These are phyloP conservation scores for Perizoma flavofasciatum DNA, from an alignment of 2,888 invertebrate genomes.

Conservation along the genomic window DNA sequence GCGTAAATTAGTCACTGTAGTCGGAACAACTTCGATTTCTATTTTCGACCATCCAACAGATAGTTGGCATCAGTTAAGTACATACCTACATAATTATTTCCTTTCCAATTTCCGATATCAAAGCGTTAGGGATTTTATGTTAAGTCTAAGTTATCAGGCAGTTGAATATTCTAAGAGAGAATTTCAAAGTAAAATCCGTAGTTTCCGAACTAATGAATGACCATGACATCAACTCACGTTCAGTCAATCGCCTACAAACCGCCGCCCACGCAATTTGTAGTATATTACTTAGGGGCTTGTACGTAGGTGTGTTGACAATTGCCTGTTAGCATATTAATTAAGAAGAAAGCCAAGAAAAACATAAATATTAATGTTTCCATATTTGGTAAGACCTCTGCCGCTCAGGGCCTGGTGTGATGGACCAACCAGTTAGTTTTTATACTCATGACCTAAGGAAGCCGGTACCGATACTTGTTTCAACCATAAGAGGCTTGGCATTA, in stretches of 20 bases:
- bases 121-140: slow-evolving; percentile 15
- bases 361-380: slow-evolving; percentile 69
- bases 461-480: slow-evolving; percentile 1
- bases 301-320: slow-evolving; percentile 77
- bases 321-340: slow-evolving; percentile 81
- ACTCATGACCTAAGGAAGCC: slow-evolving; percentile 13
- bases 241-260: slow-evolving; percentile 62
- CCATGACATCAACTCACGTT: slow-evolving; percentile 69
- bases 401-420: slow-evolving; percentile 27
- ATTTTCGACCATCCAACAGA: slow-evolving; percentile 14
- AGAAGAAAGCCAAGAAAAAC: slow-evolving; percentile 76
- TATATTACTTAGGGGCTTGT: slow-evolving; percentile 55
- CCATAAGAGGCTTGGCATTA: no score
- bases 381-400: slow-evolving; percentile 43
- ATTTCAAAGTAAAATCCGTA: slow-evolving; percentile 35
- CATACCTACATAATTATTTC: slow-evolving; percentile 7
- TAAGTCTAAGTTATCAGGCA: slow-evolving; percentile 23
- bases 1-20: slow-evolving; percentile 27
- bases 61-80: slow-evolving; percentile 4
- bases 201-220: slow-evolving; percentile 58
- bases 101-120: slow-evolving; percentile 11
- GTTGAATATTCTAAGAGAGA: slow-evolving; percentile 26
- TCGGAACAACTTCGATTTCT: slow-evolving; percentile 16
- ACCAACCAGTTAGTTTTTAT: slow-evolving; percentile 22
- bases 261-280: slow-evolving; percentile 56